Percentiles rank a stretch among this genome's conserved stretches.
Evolutionary conservation across 2,888 invertebrate genomes (phyloP).

Genomic region (Zeuzera pyrina): DNA sequence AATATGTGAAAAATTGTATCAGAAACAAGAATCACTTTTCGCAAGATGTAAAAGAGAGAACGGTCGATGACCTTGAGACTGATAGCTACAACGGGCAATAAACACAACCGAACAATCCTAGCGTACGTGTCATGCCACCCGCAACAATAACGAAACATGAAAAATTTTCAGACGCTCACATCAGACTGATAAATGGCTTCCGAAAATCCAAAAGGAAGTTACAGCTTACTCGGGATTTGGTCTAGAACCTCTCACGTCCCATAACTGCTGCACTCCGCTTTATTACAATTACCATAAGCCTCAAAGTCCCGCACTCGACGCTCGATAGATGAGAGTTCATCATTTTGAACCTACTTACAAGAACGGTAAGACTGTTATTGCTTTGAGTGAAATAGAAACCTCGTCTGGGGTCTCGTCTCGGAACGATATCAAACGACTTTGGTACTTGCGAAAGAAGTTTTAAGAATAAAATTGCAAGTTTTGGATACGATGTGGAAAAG

Average conservation of each 20-base stretch:
- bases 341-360: conserved; percentile 69
- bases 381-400: conserved; percentile 66
- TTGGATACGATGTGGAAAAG: conserved; percentile 40
- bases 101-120: conserved; percentile 43
- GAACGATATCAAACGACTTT: conserved; percentile 46
- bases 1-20: no score
- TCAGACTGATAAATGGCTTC: conserved; percentile 75
- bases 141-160: conserved; percentile 72
- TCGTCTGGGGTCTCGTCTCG: conserved; percentile 50
- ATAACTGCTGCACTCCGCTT: conserved; percentile 74
- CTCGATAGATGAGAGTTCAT: conserved; percentile 49
- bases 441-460: conserved; percentile 43
- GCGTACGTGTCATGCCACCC: conserved; percentile 60
- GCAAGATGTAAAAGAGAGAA: no score
- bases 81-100: conserved; percentile 35
- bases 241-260: conserved; percentile 74
- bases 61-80: conserved; percentile 26
- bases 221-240: conserved; percentile 75
- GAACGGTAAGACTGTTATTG: conserved; percentile 67
- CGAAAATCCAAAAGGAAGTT: conserved; percentile 76
- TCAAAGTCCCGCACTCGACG: conserved; percentile 72
- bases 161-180: conserved; percentile 73
- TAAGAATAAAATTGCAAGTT: conserved; percentile 52
- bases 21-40: no score
- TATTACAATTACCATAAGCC: conserved; percentile 74